A percentile compares a stretch with the other conserved stretches of the same genome.
These are phyloP conservation scores for Rhopalosiphum nymphaeae DNA, from an alignment of 2,888 invertebrate species.

Conservation along the genomic window DNA sequence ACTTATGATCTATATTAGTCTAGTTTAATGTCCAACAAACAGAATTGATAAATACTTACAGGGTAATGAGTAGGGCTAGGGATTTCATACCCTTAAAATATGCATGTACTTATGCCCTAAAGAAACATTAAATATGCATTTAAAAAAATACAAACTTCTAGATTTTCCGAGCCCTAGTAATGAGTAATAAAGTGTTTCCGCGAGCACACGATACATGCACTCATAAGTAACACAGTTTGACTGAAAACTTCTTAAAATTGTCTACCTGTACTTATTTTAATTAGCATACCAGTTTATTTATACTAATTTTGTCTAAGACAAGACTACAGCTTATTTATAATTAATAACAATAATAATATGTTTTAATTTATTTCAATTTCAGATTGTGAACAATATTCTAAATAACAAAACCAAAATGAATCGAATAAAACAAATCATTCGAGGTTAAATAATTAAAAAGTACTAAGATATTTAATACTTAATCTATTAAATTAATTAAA, in stretches of 20 bases:
- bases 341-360: not conserved
- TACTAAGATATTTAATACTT: not conserved
- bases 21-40: too few relatives aligned
- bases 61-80: too few relatives aligned
- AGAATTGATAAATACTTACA: too few relatives aligned
- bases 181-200: too few relatives aligned
- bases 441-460: not conserved
- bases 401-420: conserved; percentile 43
- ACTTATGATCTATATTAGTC: too few relatives aligned
- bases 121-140: too few relatives aligned
- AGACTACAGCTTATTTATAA: not conserved
- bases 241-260: not conserved
- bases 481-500: not conserved
- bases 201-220: not conserved
- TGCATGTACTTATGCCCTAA: too few relatives aligned
- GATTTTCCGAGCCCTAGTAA: too few relatives aligned
- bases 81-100: too few relatives aligned
- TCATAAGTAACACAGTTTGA: not conserved
- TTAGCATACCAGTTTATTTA: not conserved
- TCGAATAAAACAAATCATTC: conserved; percentile 55
- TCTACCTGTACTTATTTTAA: not conserved
- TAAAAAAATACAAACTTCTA: too few relatives aligned
- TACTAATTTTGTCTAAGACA: not conserved
- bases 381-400: conserved; percentile 29
- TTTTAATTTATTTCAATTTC: conserved; percentile 23